Evolutionary conservation across 2,113 vertebrate genomes (phyloP).

Genomic region (Pterocles orientalis): DNA sequence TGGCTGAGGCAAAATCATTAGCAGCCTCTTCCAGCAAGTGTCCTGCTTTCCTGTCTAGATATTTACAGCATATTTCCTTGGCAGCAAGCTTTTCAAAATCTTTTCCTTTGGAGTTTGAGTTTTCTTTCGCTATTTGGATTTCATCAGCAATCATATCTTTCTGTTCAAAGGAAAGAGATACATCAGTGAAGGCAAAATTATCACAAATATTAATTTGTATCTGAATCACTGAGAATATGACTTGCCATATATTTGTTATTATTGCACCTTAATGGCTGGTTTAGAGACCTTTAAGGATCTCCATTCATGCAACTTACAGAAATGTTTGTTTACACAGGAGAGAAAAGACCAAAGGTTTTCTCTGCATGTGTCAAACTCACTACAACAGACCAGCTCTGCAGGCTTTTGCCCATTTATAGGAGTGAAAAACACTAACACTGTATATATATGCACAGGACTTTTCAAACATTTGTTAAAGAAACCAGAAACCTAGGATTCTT

Average conservation of each 20-base stretch:
- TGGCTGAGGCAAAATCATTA: conserved; percentile 56
- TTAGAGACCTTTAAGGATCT: background rate
- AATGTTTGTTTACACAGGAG: background rate
- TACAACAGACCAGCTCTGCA: background rate
- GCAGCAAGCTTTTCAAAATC: conserved; percentile 54
- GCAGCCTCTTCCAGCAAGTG: conserved; percentile 33
- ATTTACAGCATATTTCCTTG: conserved; percentile 67
- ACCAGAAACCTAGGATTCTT: background rate
- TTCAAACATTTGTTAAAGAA: background rate
- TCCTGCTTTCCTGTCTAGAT: conserved; percentile 66
- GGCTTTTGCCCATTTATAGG: background rate
- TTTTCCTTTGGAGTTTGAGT: background rate
- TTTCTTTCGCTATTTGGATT: conserved; percentile 52
- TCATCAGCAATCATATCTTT: conserved; percentile 78
- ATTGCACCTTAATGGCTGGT: background rate
- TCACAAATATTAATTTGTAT: background rate
- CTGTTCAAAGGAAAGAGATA: conserved; percentile 48
- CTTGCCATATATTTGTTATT: background rate
- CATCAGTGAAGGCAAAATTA: background rate
- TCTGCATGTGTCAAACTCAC: background rate
- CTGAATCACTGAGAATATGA: background rate
- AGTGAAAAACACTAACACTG: background rate
- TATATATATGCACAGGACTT: background rate
- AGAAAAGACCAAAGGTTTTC: background rate
- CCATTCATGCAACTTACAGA: background rate